Evolutionary conservation across 2,888 invertebrate species (phyloP).

Genomic region (Operophtera brumata): DNA sequence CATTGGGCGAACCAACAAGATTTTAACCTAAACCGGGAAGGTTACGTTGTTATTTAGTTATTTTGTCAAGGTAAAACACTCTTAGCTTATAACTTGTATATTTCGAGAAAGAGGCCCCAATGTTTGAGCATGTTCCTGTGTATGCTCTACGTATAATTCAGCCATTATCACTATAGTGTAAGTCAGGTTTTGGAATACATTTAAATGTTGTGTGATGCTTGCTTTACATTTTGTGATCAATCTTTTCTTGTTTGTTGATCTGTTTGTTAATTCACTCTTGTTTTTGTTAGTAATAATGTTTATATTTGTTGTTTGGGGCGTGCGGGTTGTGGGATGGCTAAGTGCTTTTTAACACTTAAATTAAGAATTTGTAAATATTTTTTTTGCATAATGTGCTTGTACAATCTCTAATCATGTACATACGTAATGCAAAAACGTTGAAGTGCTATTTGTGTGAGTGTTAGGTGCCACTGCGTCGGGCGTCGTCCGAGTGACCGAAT

Average conservation of each 20-base stretch:
- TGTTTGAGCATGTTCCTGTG: conserved; percentile 1
- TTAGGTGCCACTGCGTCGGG: conserved; percentile 70
- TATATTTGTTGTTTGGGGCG: conserved; percentile 43
- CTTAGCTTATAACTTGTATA: too few relatives aligned
- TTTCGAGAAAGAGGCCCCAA: too few relatives aligned
- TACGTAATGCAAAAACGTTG: conserved; percentile 64
- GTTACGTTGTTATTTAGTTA: too few relatives aligned
- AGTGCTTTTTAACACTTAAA: conserved; percentile 69
- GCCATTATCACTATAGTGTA: conserved; percentile 9
- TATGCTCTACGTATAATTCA: conserved; percentile 12
- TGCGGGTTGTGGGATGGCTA: conserved; percentile 57
- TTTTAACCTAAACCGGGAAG: too few relatives aligned
- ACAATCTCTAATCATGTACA: conserved; percentile 50
- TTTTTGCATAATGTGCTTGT: conserved; percentile 69
- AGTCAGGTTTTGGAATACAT: conserved; percentile 8
- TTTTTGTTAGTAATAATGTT: conserved; percentile 36
- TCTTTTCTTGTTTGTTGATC: conserved; percentile 16
- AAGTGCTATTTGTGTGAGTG: conserved; percentile 71
- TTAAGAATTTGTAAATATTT: conserved; percentile 74
- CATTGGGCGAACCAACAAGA: too few relatives aligned
- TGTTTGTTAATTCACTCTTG: conserved; percentile 4
- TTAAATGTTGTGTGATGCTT: conserved; percentile 26
- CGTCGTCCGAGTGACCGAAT: conserved; percentile 5
- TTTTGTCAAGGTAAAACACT: too few relatives aligned
- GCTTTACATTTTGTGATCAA: conserved; percentile 25